These are phyloP conservation scores for Pheosia tremula DNA, from an alignment of 2,888 invertebrate species.

Conservation along the genomic window DNA sequence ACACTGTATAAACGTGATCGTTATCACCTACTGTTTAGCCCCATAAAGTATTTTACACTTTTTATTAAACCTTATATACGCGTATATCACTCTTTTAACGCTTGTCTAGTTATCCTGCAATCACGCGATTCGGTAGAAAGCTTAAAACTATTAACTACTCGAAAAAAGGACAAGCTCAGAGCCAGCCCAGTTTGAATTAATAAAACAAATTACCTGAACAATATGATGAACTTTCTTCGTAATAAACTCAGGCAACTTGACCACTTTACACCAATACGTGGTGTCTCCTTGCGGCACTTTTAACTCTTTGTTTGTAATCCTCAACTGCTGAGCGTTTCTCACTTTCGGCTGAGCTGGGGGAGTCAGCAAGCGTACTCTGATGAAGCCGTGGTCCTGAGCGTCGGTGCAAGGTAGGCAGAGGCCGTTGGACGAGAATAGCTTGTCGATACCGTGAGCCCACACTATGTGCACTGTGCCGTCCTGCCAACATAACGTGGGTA, in stretches of 20 bases:
- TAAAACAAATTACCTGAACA: constrained; percentile 82
- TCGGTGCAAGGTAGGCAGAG: constrained; percentile 84
- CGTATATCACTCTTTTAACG: too few species aligned
- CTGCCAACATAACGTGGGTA: constrained; percentile 68
- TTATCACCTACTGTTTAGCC: too few species aligned
- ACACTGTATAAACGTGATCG: too few species aligned
- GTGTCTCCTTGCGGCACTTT: constrained; percentile 94
- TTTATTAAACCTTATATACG: too few species aligned
- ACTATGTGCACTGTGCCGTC: constrained; percentile 95
- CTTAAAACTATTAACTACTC: too few species aligned
- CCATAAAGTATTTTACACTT: too few species aligned
- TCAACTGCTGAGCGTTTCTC: constrained; percentile 80
- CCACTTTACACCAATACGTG: constrained; percentile 98
- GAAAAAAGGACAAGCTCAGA: too few species aligned
- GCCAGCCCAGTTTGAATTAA: too few species aligned
- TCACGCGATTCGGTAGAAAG: too few species aligned
- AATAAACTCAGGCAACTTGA: constrained; percentile 89
- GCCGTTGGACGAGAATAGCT: constrained; percentile 87
- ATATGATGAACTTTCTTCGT: constrained; percentile 89
- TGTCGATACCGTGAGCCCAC: constrained; percentile 92
- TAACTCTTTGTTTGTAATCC: constrained; percentile 86
- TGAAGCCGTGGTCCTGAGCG: constrained; percentile 87
- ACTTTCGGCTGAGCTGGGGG: constrained; percentile 67
- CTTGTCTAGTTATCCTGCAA: too few species aligned
- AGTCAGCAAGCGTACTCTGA: constrained; percentile 88